Base-by-base conservation (phyloP, 1,140 invertebrate genomes). In the Bactericera cockerelli region DNA sequence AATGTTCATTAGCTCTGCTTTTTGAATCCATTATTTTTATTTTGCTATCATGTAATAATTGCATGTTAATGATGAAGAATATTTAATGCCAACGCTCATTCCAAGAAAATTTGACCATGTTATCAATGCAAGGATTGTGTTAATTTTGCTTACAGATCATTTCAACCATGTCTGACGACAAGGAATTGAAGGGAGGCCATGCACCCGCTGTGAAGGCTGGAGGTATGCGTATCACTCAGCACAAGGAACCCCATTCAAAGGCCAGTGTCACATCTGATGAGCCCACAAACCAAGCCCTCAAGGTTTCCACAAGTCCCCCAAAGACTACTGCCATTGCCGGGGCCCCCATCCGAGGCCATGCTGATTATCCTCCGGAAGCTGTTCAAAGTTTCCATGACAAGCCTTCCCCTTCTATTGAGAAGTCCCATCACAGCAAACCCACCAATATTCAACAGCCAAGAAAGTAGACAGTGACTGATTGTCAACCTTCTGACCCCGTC, bases 171-270 rank as follows among this genome's bases (percentile, higher is more conserved):
- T 77, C 72, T 63, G 79, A 81, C 69, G 80, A 79, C 59, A 73
- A 77, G 61, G 79, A 84, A 70, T 70, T 87, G 22, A 87, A 85
- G 69, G 83, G 77, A 62, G 86, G 86, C 49, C 87, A 90, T 76
- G 86, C 85, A 64, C 87, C 87, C 66, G 87, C 87, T 77, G 82
- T 91, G 0, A 93, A 93, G 76, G 89, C 86, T 61, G 89, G 89
- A 25, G 89, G 88, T 1, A 93, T 92, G 89, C 77, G 90, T 62
- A 90, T 93, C 67, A 89, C 86, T 6, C 89, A 93, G 65, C 84
- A 92, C 67, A 92, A 92, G 71, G 74, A 75, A 4, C 78, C 82
- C 4, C 79, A 79, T 38, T 67, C 76, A 0, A 79, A 83, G 57
- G 62, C 66, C 33, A 66, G 70, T 57, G 63, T 8, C n/a, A 49